A percentile compares a stretch with the other conserved stretches of the same genome.
These are phyloP conservation scores for Microcaecilia unicolor DNA, from an alignment of 2,797 vertebrate species.

Conservation along the genomic window DNA sequence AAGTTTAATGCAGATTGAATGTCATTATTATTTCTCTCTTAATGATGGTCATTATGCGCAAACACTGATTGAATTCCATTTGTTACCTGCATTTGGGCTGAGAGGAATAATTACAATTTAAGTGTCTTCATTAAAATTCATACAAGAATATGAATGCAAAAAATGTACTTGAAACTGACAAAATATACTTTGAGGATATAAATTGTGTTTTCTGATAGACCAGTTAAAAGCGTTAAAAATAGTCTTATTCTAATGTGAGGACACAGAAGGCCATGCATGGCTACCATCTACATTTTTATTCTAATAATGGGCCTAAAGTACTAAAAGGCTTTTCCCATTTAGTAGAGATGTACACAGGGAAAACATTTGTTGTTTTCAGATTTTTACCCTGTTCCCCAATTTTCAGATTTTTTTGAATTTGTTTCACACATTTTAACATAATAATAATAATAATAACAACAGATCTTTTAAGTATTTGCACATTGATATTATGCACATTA, in stretches of 20 bases:
- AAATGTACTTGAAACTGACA: conserved; percentile 94
- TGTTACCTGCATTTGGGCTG: conserved; percentile 99
- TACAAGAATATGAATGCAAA: conserved; percentile 98
- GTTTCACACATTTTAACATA: no score
- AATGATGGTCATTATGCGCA: conserved; percentile 99
- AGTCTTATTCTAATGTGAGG: conserved; percentile 70
- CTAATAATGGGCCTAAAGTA: conserved; percentile 55
- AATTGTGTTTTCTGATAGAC: conserved; percentile 79
- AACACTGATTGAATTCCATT: conserved; percentile 99
- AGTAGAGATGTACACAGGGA: no score
- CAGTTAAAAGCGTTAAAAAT: conserved; percentile 74
- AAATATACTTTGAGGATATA: conserved; percentile 96
- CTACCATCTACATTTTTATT: conserved; percentile 63
- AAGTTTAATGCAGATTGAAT: conserved; percentile 99
- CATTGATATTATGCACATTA: no score
- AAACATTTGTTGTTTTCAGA: no score
- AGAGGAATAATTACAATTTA: conserved; percentile 99
- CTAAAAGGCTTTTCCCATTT: no score
- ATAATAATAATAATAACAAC: no score
- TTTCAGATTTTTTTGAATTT: no score
- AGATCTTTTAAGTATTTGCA: no score
- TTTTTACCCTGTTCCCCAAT: no score
- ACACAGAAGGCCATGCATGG: conserved; percentile 60
- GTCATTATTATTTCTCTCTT: conserved; percentile 99
- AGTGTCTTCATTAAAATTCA: conserved; percentile 99